Evolutionary conservation across 1,140 invertebrate genomes (phyloP), one percentile per base, ranked within the genome.

Genomic region (Hydropsyche tenuis): DNA sequence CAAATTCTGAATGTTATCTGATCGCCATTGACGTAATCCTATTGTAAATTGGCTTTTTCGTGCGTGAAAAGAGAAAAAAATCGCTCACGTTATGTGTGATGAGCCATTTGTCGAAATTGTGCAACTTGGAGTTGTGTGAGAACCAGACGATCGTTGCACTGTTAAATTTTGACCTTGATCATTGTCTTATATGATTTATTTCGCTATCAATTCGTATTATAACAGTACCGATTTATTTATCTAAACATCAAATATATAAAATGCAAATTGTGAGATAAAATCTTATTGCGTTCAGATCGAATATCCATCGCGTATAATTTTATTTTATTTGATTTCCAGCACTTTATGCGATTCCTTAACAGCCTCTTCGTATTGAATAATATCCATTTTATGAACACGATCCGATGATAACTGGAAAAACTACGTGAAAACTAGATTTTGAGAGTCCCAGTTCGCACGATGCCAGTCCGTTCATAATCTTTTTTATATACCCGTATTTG

Each of bases 1-100:
- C 70, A 72, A 63, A 72, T 72, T 42, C 37, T 23, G 42, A 53
- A 72, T 72, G 43, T 25, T 63, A 72, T 72, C 70, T 63, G 23
- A 72, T 72, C 51, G 23, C 16, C 60, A 23, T 71, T 71, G 70
- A 63, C 43, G 51, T 63, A 72, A 72, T 45, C 27, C 43, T 64
- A 63, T 63, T 72, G 37, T 30, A 42, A 62, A 62, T 62, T 20
- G n/a, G 23, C 20, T 22, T 37, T 62, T 62, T 62, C 18, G 6
- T 62, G n/a, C 48, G 48, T 16, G 56, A 16, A 12, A 25, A 62
- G 4, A 23, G 23, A 20, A 62, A 62, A 62, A 62, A 62, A 12
- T 25, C 14, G 20, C 20, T 53, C 51, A 18, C 51, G 20, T 53
- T 53, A 53, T 9, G 9, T 53, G 51, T 53, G 18, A 4, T 37